phyloP scores from a whole-genome alignment of 2,113 vertebrate species.

The Cardinalis cardinalis region DNA sequence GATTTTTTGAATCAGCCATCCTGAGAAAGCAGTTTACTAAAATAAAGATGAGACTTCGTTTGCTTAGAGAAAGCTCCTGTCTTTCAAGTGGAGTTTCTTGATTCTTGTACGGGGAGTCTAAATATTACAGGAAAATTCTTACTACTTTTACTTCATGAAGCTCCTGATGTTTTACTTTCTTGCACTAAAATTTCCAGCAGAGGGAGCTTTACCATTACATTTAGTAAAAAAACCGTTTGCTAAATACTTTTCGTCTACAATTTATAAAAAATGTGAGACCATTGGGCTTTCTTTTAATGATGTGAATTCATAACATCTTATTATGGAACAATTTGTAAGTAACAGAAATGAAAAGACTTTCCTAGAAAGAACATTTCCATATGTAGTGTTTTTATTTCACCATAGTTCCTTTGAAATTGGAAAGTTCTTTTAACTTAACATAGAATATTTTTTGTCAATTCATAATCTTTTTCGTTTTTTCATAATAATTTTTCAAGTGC shows the following conservation, averaged over 20 bases:
- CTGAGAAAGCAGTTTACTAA: background rate
- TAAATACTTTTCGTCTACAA: background rate
- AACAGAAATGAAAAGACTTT: background rate
- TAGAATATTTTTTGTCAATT: background rate
- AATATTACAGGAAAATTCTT: background rate
- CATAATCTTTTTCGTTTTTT: background rate
- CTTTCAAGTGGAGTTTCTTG: background rate
- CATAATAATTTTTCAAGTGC: background rate
- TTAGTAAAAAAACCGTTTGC: background rate
- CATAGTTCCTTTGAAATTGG: background rate
- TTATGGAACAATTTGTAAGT: background rate
- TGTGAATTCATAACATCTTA: background rate
- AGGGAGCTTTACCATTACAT: constrained; percentile 39
- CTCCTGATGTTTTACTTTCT: background rate
- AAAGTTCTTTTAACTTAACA: background rate
- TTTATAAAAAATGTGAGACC: background rate
- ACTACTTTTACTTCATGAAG: background rate
- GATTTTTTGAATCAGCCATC: background rate
- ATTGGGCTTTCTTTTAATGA: background rate
- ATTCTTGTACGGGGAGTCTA: background rate
- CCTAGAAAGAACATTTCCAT: background rate
- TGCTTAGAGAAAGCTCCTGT: background rate
- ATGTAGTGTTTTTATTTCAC: background rate
- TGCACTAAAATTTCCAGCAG: constrained; percentile 25
- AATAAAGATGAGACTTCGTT: background rate